Evolutionary conservation across 2,113 vertebrate species (phyloP), one percentile per base, ranked within the genome.

Genomic region (Scortum barcoo): DNA sequence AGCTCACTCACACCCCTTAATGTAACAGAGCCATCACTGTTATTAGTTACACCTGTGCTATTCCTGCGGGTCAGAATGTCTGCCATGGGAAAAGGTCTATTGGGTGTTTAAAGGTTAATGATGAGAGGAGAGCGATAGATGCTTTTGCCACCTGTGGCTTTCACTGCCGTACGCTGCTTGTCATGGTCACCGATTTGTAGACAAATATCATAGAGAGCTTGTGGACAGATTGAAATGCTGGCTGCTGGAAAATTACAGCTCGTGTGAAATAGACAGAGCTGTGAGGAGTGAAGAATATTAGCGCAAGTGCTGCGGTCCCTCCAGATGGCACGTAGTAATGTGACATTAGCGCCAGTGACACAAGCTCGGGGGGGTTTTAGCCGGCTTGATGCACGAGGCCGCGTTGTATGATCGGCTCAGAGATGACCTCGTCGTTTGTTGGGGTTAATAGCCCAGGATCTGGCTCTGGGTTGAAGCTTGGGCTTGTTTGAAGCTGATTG

Each of bases 51-150:
- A 88, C 74, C 77, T 84, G 61, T 79, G 63, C n/a, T 70, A 78
- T 81, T 80, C 56, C 71, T 57, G 44, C 66, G 72, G 81, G 84
- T 75, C 76, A 85, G 68, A 80, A 78, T 84, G 53, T 80, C 54
- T 54, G 46, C 30, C 63, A 42, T 36, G 22, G 82, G 75, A 54
- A 89, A 88, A 76, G 85, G 74, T 80, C 76, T 63, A 2, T 48
- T 63, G 79, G 74, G 54, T 88, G 81, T 86, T 76, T 81, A 89
- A 90, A 90, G 88, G 83, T 91, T 90, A 88, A 91, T 80, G 78
- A 78, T 69, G 58, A 91, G 71, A 53, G 53, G 5, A 28, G 72
- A 54, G 71, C 24, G 60, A 76, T 66, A 50, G 53, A 76, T 78
- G 75, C 60, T 73, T 80, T 71, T 56, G 65, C 72, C 71, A 83